A percentile compares a stretch with the other conserved stretches of the same genome.
These are phyloP conservation scores for Nyctibius bracteatus DNA, from an alignment of 2,113 vertebrate genomes.

Conservation along the genomic window DNA sequence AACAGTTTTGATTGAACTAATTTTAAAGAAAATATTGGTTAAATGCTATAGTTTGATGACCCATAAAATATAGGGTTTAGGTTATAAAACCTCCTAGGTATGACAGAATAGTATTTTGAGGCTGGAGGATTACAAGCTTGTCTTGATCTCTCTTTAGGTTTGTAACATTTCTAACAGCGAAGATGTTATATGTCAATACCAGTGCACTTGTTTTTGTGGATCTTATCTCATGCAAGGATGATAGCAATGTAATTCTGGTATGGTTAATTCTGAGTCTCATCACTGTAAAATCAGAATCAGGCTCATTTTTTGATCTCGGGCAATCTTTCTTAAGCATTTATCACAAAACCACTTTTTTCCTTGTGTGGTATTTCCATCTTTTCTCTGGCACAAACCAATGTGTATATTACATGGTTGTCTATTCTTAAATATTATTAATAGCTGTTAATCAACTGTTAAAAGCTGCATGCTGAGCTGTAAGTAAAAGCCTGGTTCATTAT, in stretches of 20 bases:
- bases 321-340: neutral
- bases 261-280: neutral
- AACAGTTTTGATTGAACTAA: neutral
- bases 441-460: constrained; percentile 29
- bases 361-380: neutral
- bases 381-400: neutral
- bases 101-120: neutral
- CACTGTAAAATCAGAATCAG: neutral
- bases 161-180: neutral
- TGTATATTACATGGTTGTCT: neutral
- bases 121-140: neutral
- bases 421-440: constrained; percentile 35
- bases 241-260: neutral
- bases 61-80: neutral
- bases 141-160: neutral
- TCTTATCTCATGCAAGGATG: neutral
- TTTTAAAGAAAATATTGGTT: neutral
- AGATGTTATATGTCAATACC: neutral
- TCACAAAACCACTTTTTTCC: neutral
- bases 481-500: neutral
- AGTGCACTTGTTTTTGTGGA: neutral
- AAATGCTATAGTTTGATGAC: neutral
- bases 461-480: neutral
- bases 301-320: neutral
- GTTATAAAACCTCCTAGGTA: neutral